These are phyloP conservation scores for Drosophila stalkeri DNA, from an alignment of 2,888 invertebrate genomes.

Conservation along the genomic window DNA sequence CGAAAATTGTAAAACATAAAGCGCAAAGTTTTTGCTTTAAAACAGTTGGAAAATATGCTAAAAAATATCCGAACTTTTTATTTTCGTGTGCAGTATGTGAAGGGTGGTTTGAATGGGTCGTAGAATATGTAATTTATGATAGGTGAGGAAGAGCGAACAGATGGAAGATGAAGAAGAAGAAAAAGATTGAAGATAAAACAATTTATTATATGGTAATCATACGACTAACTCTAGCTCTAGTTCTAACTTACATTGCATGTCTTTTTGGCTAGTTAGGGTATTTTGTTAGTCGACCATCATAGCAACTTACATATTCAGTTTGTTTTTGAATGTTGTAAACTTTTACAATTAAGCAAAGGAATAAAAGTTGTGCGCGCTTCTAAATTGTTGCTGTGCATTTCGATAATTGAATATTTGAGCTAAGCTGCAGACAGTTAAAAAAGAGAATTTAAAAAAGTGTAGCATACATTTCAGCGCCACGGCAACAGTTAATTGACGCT, in stretches of 20 bases:
- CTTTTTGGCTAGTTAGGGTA: slow-evolving; percentile 5
- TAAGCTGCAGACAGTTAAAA: slow-evolving; percentile 46
- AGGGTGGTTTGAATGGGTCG: background rate
- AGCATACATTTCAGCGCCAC: slow-evolving; percentile 45
- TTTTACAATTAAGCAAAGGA: slow-evolving; percentile 75
- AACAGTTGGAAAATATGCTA: slow-evolving; percentile 42
- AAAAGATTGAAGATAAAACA: background rate
- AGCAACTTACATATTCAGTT: background rate
- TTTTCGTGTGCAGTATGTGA: background rate
- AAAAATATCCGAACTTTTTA: slow-evolving; percentile 32
- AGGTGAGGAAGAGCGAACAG: background rate
- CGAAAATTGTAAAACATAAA: slow-evolving; percentile 8
- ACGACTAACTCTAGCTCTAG: background rate
- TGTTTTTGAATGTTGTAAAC: slow-evolving; percentile 49
- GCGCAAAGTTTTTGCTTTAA: slow-evolving; percentile 43
- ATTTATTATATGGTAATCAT: no score
- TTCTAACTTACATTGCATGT: background rate
- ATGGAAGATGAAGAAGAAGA: background rate
- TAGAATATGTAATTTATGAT: background rate
- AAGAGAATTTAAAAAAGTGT: slow-evolving; percentile 1
- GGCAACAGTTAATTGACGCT: slow-evolving; percentile 54
- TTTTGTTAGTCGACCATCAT: background rate
- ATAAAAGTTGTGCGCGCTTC: slow-evolving; percentile 60
- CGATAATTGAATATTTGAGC: slow-evolving; percentile 74
- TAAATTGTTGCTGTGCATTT: slow-evolving; percentile 60